Conservation (phyloP, 2,888 invertebrate genomes). For the Xiphydria camelus region DNA sequence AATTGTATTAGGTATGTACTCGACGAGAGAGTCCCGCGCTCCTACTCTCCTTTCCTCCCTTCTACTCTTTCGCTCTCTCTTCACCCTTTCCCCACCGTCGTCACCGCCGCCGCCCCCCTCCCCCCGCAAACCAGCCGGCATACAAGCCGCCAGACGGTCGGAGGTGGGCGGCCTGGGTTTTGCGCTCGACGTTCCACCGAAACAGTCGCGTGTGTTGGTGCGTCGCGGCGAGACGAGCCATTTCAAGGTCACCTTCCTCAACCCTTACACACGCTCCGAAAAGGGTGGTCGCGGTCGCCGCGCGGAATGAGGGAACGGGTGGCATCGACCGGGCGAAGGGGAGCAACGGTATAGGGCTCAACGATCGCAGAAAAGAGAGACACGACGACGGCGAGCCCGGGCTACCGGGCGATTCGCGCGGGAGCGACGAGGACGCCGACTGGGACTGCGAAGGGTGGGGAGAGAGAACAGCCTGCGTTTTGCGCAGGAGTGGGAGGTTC, state of each 20-base stretch:
- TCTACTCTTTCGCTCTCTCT: slow-evolving; percentile 7
- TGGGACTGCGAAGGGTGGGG: slow-evolving; percentile 7
- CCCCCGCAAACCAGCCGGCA: not conserved
- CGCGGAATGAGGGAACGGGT: not conserved
- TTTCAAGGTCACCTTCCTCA: slow-evolving; percentile 42
- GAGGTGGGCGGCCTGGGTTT: slow-evolving; percentile 2
- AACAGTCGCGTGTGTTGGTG: not conserved
- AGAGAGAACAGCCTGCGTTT: slow-evolving; percentile 11
- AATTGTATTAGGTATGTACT: too few species aligned
- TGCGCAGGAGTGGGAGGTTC: slow-evolving; percentile 13
- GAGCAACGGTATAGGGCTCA: not conserved
- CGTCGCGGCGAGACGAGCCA: slow-evolving; percentile 9
- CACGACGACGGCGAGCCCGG: not conserved
- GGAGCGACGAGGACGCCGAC: not conserved
- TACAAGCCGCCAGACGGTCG: slow-evolving; percentile 7
- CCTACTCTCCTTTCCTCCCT: too few species aligned
- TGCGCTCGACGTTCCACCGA: not conserved
- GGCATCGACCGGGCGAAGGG: not conserved
- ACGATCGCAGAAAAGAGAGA: not conserved
- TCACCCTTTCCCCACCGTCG: not conserved
- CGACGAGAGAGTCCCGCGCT: slow-evolving; percentile 1
- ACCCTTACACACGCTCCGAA: slow-evolving; percentile 34
- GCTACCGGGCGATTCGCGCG: not conserved
- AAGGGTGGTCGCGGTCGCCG: not conserved
- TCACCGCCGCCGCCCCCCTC: slow-evolving; percentile 1